phyloP scores from a whole-genome alignment of 2,888 invertebrate species.

The Nemurella pictetii region DNA sequence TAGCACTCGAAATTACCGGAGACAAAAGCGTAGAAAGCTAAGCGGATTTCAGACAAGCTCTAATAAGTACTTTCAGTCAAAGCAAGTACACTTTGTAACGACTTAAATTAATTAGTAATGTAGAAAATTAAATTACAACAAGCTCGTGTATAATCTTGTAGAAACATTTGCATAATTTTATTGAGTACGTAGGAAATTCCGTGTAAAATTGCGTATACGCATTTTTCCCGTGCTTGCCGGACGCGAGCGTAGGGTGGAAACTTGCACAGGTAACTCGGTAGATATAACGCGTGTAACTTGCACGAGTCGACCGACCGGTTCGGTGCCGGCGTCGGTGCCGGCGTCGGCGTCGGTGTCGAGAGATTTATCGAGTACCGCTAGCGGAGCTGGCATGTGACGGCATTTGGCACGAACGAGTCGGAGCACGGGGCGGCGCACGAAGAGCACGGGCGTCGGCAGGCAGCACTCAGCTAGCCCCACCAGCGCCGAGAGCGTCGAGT shows the following conservation, averaged over 20 bases:
- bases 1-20: background rate
- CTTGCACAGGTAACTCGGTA: too few relatives aligned
- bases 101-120: background rate
- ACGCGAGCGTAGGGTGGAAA: too few relatives aligned
- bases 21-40: background rate
- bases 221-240: too few relatives aligned
- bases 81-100: background rate
- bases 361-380: background rate
- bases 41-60: background rate
- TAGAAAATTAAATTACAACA: background rate
- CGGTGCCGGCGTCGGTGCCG: background rate
- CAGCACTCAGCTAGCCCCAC: background rate
- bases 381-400: background rate
- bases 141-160: background rate
- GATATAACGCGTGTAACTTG: background rate
- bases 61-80: background rate
- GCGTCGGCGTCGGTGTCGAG: background rate
- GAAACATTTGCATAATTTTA: background rate
- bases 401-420: background rate
- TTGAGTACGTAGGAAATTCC: too few relatives aligned
- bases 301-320: background rate
- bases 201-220: too few relatives aligned
- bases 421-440: too few relatives aligned
- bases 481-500: background rate
- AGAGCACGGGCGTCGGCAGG: background rate